Percentiles rank a stretch among this genome's conserved stretches.
Conservation (phyloP, 1,140 invertebrate genomes). For the Diprion similis region DNA sequence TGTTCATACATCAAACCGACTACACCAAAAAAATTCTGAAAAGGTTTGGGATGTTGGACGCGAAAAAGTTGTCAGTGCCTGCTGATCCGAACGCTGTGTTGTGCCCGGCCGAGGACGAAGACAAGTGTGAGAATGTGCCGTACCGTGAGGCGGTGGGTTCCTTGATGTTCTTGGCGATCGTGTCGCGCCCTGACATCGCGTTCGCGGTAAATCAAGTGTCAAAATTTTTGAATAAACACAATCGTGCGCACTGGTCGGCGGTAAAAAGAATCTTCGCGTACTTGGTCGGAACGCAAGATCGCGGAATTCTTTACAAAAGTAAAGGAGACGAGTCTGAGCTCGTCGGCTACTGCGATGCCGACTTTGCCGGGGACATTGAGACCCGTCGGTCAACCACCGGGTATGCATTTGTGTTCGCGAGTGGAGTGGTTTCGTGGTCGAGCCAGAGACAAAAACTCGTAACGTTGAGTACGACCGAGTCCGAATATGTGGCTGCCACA, state of each 20-base stretch:
- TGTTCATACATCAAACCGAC: too few species aligned
- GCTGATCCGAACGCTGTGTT: too few species aligned
- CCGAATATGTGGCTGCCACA: conserved; percentile 45
- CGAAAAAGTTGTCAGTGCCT: too few species aligned
- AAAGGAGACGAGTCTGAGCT: background rate
- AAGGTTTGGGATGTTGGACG: too few species aligned
- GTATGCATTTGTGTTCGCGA: conserved; percentile 29
- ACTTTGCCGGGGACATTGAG: background rate
- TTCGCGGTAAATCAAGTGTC: conserved; percentile 43
- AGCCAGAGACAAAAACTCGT: conserved; percentile 42
- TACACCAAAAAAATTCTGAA: too few species aligned
- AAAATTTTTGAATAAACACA: conserved; percentile 21
- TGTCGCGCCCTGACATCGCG: conserved; percentile 56
- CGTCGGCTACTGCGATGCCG: conserved; percentile 23
- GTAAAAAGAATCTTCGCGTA: conserved; percentile 36
- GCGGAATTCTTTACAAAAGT: conserved; percentile 6
- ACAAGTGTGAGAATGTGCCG: too few species aligned
- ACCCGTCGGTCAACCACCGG: background rate
- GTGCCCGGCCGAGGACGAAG: too few species aligned
- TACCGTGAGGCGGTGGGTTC: conserved; percentile 37
- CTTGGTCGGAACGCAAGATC: conserved; percentile 19
- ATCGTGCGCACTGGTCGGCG: conserved; percentile 23
- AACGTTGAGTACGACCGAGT: conserved; percentile 47
- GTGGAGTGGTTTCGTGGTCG: conserved; percentile 36
- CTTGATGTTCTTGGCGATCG: conserved; percentile 52